Base-by-base conservation (phyloP, 2,797 vertebrate species). In the Phoeniculus purpureus region DNA sequence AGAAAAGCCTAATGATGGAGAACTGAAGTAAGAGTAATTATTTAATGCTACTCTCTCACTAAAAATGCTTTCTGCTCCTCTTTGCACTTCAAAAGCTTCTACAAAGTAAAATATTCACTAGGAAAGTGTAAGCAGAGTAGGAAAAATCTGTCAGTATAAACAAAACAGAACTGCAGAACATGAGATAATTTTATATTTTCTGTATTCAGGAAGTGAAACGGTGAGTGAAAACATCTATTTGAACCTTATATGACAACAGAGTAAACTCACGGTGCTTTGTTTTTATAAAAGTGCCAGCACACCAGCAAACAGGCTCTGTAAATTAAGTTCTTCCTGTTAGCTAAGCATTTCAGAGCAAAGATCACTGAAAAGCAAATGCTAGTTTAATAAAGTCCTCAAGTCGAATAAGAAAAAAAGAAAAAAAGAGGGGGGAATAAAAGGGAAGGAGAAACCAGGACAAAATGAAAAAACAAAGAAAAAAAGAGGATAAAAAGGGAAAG, bases 191-290 rank as follows among this genome's bases (percentile, higher is more conserved):
- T 89, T 64, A n/a, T 52, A 54, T 60, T 72, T 89, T 55, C 70
- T 61, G 43, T 91, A 92, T 92, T 95, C 82, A 83, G 75, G 77
- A 91, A 89, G 16, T 31, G 50, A 32, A 81, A 84, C 59, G 79
- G 40, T 86, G 58, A 77, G 86, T 65, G 12, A 56, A 83, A 52
- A 60, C 74, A 16, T 29, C 47, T 65, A 83, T 79, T 84, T 88
- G 90, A 73, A 62, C 32, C 29, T 77, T 74, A 66, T 40, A 18
- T 89, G 61, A 96, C 68, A 87, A 84, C 17, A 76, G 94, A 75
- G 43, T 40, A 19, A 89, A 76, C 16, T 50, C 48, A 34, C 5
- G 9, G 19, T 50, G 10, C 32, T 75, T 59, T 72, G 12, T 10
- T 58, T 58, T 62, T 45, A 43, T 54, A 67, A 22, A 15, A 40